Evolutionary conservation across 2,888 invertebrate genomes (phyloP), one percentile per base, ranked within the genome.

Genomic region (Chrysomela aeneicollis): DNA sequence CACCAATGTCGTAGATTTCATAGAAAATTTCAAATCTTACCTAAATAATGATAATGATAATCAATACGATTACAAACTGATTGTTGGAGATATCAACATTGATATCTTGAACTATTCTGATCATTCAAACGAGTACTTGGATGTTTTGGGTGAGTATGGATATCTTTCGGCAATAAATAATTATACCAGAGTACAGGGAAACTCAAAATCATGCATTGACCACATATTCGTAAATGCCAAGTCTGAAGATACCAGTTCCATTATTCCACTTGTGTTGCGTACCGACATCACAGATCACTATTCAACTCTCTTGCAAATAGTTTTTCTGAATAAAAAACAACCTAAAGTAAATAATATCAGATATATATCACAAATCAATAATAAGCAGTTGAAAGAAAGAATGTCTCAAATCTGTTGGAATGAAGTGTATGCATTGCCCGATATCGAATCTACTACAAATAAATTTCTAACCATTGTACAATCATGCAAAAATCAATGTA

Each of bases 1-100:
- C 30, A 47, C 58, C 12, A 58, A 46, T 30, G 21, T 58, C 26
- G 26, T 26, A 30, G 58, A 58, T 12, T 58, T 58, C 19, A 49
- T 47, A n/a, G 49, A 32, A 0, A 47, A 58, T 58, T 10, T 19
- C 3, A 30, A 30, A 19, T n/a, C 17, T 49, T 58, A 26, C 58
- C 49, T 58, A n/a, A 49, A 49, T 47, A 47, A 30, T 19, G 19
- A 58, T 58, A 17, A 46, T 47, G 22, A 21, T n/a, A 9, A 42
- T 12, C 47, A 26, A 12, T 35, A 35, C 0, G 19, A 46, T n/a
- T 30, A 47, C 18, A 32, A 46, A 47, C 17, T 47, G 49, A 47
- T 58, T 18, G 30, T 49, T 18, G 49, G 30, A 32, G 58, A 58
- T 49, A 49, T 58, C 0, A 49, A 58, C 49, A 12, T 58, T 26